Evolutionary conservation across 1,140 invertebrate genomes (phyloP).

Genomic region (Liolophura sinensis): DNA sequence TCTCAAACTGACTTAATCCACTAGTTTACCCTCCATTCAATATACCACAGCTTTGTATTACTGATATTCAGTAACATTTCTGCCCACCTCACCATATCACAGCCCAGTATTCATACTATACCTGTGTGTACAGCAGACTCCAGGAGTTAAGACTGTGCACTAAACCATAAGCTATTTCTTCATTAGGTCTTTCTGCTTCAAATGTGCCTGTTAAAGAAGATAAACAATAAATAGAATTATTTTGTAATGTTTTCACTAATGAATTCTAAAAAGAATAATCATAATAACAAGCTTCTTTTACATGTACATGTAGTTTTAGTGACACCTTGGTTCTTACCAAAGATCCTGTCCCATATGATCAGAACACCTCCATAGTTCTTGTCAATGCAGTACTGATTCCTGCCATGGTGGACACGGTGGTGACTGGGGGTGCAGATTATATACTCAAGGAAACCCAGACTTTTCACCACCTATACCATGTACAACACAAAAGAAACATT

Average conservation of each 20-base stretch:
- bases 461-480: conserved; percentile 63
- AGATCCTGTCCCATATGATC: conserved; percentile 86
- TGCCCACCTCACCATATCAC: too few species aligned
- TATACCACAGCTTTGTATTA: too few species aligned
- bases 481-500: background rate
- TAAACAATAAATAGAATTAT: conserved; percentile 3
- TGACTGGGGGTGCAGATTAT: conserved; percentile 87
- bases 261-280: too few species aligned
- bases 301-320: too few species aligned
- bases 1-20: too few species aligned
- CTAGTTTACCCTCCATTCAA: too few species aligned
- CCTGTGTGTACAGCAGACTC: conserved; percentile 79
- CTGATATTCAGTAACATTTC: too few species aligned
- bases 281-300: too few species aligned
- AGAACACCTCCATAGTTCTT: conserved; percentile 86
- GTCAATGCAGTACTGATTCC: conserved; percentile 83
- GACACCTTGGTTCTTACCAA: conserved; percentile 63
- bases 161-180: conserved; percentile 81
- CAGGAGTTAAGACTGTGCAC: conserved; percentile 79
- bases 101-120: conserved; percentile 54
- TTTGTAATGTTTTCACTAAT: background rate
- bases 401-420: conserved; percentile 88
- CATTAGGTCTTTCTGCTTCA: conserved; percentile 65
- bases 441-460: conserved; percentile 80
- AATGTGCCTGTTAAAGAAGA: conserved; percentile 66